A percentile compares a stretch with the other conserved stretches of the same genome.
These are phyloP conservation scores for Forbesichthys agassizii DNA, from an alignment of 2,113 vertebrate genomes.

Conservation along the genomic window DNA sequence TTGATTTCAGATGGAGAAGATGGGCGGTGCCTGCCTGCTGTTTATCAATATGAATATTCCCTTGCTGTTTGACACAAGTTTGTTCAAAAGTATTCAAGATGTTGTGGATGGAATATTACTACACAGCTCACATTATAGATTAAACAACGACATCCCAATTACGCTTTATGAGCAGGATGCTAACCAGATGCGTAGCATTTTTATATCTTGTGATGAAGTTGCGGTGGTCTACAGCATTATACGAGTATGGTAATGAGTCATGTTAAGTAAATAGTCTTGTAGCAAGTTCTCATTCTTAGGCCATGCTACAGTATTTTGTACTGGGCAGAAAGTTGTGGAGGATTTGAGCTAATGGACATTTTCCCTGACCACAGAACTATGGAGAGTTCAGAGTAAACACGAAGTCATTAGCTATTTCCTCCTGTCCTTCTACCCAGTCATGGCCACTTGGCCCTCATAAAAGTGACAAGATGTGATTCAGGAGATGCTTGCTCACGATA, in stretches of 20 bases:
- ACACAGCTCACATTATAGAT: constrained; percentile 7
- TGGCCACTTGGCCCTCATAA: constrained; percentile 62
- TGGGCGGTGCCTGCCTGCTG: constrained; percentile 42
- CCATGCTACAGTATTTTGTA: constrained; percentile 4
- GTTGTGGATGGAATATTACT: constrained; percentile 17
- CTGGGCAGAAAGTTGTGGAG: constrained; percentile 4
- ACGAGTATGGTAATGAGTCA: constrained; percentile 35
- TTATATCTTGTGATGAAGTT: constrained; percentile 12
- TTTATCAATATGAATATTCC: constrained; percentile 60
- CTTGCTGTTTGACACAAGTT: constrained; percentile 56
- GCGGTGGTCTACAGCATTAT: background rate
- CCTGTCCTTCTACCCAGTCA: constrained; percentile 22
- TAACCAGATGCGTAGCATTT: background rate
- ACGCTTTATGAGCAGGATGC: background rate
- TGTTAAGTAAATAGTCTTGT: constrained; percentile 36
- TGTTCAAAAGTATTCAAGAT: background rate
- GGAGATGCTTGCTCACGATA: constrained; percentile 43
- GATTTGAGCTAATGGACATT: constrained; percentile 18
- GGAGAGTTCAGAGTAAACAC: constrained; percentile 50
- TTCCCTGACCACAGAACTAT: constrained; percentile 3
- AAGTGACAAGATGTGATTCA: constrained; percentile 61
- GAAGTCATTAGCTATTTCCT: constrained; percentile 58
- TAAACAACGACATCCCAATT: constrained; percentile 9
- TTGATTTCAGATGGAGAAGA: constrained; percentile 40
- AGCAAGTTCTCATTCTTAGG: constrained; percentile 11